These are phyloP conservation scores for Parnassius glacialis DNA, from an alignment of 2,888 invertebrate species.

Conservation along the genomic window DNA sequence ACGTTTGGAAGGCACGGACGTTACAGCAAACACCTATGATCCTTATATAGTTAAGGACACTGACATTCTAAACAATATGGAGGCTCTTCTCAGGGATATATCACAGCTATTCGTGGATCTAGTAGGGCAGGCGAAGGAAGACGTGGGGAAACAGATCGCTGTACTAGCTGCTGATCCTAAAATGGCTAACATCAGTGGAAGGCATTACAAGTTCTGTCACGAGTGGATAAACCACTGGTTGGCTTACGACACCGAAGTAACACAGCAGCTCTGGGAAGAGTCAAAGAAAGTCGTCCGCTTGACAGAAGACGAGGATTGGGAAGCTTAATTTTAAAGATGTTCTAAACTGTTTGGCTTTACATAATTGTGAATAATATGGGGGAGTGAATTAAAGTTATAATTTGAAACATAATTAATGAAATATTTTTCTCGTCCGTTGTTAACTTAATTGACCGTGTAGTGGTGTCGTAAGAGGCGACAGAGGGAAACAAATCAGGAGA, in stretches of 20 bases:
- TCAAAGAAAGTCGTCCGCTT: slow-evolving; percentile 59
- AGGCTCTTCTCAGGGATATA: slow-evolving; percentile 40
- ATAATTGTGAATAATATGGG: too few relatives aligned
- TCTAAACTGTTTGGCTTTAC: too few relatives aligned
- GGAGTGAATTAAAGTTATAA: too few relatives aligned
- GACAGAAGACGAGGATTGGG: slow-evolving; percentile 56
- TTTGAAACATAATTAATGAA: too few relatives aligned
- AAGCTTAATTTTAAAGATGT: slow-evolving; percentile 31
- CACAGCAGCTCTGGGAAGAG: slow-evolving; percentile 53
- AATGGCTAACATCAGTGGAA: slow-evolving; percentile 51
- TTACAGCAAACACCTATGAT: slow-evolving; percentile 85
- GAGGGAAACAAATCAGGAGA: too few relatives aligned
- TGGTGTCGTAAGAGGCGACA: too few relatives aligned
- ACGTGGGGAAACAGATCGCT: slow-evolving; percentile 57
- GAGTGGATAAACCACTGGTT: slow-evolving; percentile 59
- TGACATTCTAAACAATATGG: slow-evolving; percentile 49
- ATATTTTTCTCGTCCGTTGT: too few relatives aligned
- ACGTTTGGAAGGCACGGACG: slow-evolving; percentile 75
- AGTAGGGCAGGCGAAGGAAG: slow-evolving; percentile 58
- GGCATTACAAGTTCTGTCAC: slow-evolving; percentile 59
- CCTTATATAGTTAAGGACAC: slow-evolving; percentile 64
- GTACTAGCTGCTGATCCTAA: slow-evolving; percentile 56
- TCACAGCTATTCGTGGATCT: slow-evolving; percentile 49
- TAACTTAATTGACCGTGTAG: too few relatives aligned
- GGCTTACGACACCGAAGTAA: slow-evolving; percentile 44